Conservation (phyloP, 2,113 vertebrate species). For the Nannospalax galili region DNA sequence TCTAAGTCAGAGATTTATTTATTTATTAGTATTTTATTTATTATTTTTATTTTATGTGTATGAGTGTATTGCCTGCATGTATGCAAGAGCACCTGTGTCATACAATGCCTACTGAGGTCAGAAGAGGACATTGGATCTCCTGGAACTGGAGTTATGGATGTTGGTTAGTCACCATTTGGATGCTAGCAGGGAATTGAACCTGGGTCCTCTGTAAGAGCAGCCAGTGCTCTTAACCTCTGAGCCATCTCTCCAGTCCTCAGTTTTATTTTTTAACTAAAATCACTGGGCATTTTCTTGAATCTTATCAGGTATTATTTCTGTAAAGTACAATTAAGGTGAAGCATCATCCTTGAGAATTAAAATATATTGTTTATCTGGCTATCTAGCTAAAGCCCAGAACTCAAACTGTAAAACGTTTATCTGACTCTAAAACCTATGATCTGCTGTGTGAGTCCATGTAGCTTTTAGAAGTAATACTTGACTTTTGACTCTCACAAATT, state of each 20-base stretch:
- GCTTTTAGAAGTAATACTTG: neutral
- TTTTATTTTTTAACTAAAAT: constrained; percentile 10
- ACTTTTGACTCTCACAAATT: neutral
- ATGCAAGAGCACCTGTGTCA: too few species aligned
- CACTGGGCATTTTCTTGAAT: neutral
- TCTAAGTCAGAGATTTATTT: neutral
- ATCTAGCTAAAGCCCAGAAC: neutral
- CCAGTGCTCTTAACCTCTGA: too few species aligned
- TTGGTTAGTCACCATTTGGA: too few species aligned
- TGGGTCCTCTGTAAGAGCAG: too few species aligned
- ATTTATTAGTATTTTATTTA: too few species aligned
- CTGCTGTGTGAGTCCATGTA: neutral
- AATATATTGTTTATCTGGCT: neutral
- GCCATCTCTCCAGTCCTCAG: too few species aligned
- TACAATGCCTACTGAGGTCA: too few species aligned
- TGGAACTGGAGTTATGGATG: too few species aligned
- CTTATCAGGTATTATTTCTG: neutral
- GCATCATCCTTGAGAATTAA: constrained; percentile 2
- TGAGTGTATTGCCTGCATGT: too few species aligned
- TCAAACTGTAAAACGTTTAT: neutral
- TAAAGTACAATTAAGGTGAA: constrained; percentile 18
- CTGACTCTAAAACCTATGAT: neutral
- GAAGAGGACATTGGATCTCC: too few species aligned
- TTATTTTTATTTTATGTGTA: too few species aligned
- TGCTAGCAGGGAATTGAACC: too few species aligned